These are phyloP conservation scores for Thunnus albacares DNA, from an alignment of 2,797 vertebrate species.

Conservation along the genomic window DNA sequence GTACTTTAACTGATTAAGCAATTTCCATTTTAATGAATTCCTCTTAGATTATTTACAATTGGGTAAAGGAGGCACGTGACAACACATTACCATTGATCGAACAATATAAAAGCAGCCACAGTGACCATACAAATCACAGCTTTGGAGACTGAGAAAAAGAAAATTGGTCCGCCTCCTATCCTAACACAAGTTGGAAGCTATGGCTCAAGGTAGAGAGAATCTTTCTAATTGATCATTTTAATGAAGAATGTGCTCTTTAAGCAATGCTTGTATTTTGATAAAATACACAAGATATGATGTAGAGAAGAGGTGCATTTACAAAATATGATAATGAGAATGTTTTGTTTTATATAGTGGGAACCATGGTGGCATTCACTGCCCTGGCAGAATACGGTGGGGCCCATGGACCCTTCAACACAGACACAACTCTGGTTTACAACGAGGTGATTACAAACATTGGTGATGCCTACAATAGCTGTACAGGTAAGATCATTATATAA, in stretches of 20 bases:
- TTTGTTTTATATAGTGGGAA: neutral
- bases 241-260: too few relatives aligned
- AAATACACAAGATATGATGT: neutral
- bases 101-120: neutral
- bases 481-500: neutral
- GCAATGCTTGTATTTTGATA: neutral
- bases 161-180: neutral
- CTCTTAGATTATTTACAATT: too few relatives aligned
- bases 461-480: neutral
- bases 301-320: neutral
- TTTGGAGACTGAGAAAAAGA: neutral
- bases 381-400: rapidly evolving
- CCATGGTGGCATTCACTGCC: neutral
- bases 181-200: too few relatives aligned
- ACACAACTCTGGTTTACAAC: neutral
- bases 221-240: too few relatives aligned
- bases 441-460: neutral
- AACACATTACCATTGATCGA: too few relatives aligned
- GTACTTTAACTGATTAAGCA: too few relatives aligned
- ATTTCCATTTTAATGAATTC: too few relatives aligned
- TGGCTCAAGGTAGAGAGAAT: too few relatives aligned
- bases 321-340: too few relatives aligned
- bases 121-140: neutral
- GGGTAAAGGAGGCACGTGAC: too few relatives aligned
- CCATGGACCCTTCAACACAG: neutral